Evolutionary conservation across 2,797 vertebrate genomes (phyloP), one percentile per base, ranked within the genome.

Genomic region (Eidolon dupreanum): DNA sequence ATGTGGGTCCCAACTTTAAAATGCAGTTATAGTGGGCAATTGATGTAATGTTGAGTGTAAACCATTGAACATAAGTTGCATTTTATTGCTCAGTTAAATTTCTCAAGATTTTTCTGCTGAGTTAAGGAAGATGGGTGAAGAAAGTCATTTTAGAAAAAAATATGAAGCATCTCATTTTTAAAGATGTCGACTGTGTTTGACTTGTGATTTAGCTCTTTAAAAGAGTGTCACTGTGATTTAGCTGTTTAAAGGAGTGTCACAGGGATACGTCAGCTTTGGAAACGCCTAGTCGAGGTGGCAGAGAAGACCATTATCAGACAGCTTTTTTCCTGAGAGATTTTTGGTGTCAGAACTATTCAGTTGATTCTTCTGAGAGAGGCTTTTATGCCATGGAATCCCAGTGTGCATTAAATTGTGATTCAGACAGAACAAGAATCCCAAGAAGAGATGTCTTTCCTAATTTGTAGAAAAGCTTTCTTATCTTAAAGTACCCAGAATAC

Each of bases 11-110:
- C 93, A 1, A 2, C 78, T 97, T 95, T 79, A 36, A 95, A 97
- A 92, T 95, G 43, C 1, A 83, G 49, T 97, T 90, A 20, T 70
- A 94, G 57, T 85, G 0, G 0, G 89, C 87, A 77, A 88, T 65
- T 90, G 70, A 96, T 97, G 88, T 65, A 53, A 97, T 88, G 68
- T 92, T 81, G 33, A 90, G 63, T 94, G 15, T 49, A 93, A 96
- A 75, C 94, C 95, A 92, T 86, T 93, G 95, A 95, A 68, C 0
- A 0, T 65, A 96, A 86, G 81, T 97, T 96, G 63, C 51, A n/a
- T 94, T 97, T 98, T 97, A 96, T 97, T 94, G 83, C 94, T 95
- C 8, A 17, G 41, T 94, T 97, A 90, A 98, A 94, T 93, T 92
- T 90, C 89, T 97, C 55, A 22, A 3, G 20, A 53, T 84, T 95